A percentile compares a stretch with the other conserved stretches of the same genome.
phyloP scores from a whole-genome alignment of 2,113 vertebrate genomes.

The Sinocyclocheilus anophthalmus region DNA sequence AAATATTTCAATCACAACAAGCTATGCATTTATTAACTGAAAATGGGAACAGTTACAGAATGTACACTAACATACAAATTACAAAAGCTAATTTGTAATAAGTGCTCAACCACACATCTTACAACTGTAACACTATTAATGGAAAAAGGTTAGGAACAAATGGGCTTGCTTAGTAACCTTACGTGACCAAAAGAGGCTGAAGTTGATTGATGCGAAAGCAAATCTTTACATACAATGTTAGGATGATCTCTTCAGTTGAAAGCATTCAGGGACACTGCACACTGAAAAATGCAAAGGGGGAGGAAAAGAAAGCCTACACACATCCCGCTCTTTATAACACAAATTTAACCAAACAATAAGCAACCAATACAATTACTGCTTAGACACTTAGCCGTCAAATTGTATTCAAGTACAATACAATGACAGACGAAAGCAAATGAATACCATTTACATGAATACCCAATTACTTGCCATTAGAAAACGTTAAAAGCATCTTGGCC shows the following conservation, averaged over 20 bases:
- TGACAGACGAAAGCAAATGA: slow-evolving; percentile 30
- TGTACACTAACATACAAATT: slow-evolving; percentile 66
- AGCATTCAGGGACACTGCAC: slow-evolving; percentile 76
- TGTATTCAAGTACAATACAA: slow-evolving; percentile 53
- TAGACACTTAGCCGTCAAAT: slow-evolving; percentile 51
- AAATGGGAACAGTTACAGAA: slow-evolving; percentile 74
- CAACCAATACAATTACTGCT: slow-evolving; percentile 27
- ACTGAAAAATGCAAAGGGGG: slow-evolving; percentile 76
- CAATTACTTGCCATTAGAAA: slow-evolving; percentile 60
- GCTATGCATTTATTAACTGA: slow-evolving; percentile 82
- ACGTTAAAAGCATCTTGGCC: slow-evolving; percentile 68
- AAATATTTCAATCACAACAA: slow-evolving; percentile 75
- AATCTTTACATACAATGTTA: slow-evolving; percentile 77
- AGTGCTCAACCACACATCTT: slow-evolving; percentile 11
- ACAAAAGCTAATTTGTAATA: slow-evolving; percentile 29
- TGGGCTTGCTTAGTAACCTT: slow-evolving; percentile 73
- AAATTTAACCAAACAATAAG: slow-evolving; percentile 47
- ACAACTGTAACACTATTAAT: slow-evolving; percentile 57
- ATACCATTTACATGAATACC: slow-evolving; percentile 37
- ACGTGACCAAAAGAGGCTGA: slow-evolving; percentile 64
- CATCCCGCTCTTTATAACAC: slow-evolving; percentile 57
- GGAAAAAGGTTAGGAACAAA: slow-evolving; percentile 66
- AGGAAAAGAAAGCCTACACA: slow-evolving; percentile 67
- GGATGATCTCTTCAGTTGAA: slow-evolving; percentile 72
- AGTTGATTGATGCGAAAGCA: slow-evolving; percentile 69